These are phyloP conservation scores for Desmophyllum pertusum DNA, from an alignment of 92 coral and sea anemone genomes.

Conservation along the genomic window DNA sequence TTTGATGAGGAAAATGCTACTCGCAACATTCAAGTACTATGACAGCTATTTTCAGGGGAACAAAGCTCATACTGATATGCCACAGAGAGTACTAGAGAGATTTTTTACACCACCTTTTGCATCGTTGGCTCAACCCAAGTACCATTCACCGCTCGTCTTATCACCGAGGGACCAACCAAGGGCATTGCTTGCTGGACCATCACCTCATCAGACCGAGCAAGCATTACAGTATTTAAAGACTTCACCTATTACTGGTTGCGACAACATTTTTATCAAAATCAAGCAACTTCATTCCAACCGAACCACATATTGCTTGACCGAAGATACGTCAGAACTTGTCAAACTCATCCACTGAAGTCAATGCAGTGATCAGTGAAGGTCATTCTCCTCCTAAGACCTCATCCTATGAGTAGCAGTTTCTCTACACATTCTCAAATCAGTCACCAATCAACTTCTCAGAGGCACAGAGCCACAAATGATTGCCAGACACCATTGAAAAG, in stretches of 20 bases:
- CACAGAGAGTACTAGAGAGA: conserved; percentile 28
- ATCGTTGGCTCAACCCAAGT: conserved; percentile 44
- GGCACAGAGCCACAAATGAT: not conserved
- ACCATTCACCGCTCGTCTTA: too few relatives aligned
- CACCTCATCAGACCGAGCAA: conserved; percentile 12
- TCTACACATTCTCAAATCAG: not conserved
- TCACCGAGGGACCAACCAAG: conserved; percentile 49
- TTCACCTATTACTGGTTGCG: not conserved
- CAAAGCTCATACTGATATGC: conserved; percentile 29
- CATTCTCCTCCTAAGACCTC: conserved; percentile 37
- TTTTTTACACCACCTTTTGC: conserved; percentile 27
- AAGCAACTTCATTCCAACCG: not conserved
- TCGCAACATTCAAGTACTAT: conserved; percentile 29
- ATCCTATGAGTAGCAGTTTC: not conserved
- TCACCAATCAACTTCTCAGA: not conserved
- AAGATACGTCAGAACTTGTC: not conserved
- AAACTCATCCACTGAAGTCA: not conserved
- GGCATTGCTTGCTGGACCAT: conserved; percentile 45
- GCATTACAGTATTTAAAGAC: conserved; percentile 9
- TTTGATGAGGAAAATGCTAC: conserved; percentile 48
- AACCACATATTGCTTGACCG: not conserved
- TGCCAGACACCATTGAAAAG: not conserved
- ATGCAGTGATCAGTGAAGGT: conserved; percentile 32
- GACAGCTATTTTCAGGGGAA: conserved; percentile 54
- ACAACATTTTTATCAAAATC: conserved; percentile 8